Base-by-base conservation (phyloP, 2,113 vertebrate genomes). In the Embiotoca jacksoni region DNA sequence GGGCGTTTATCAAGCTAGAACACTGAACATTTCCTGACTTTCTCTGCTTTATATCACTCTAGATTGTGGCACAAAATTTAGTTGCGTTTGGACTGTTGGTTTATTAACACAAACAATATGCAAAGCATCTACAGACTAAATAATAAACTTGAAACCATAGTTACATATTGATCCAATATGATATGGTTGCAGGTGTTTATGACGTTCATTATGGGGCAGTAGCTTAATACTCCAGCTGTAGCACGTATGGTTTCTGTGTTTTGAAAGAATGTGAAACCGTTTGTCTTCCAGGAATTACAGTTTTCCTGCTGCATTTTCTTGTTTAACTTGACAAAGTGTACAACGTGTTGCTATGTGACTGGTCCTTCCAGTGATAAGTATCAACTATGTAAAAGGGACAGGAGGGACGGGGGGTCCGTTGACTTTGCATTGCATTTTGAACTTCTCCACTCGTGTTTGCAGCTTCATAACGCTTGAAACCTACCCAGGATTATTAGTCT, bases 401-500 rank as follows among this genome's bases (percentile, higher is more conserved):
- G 23, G 23, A 37, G 23, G 32, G 35, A 8, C 10, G 35, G 35
- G 7, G 23, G 4, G 11, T 76, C 35, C 7, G 10, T 75, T 67
- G 55, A 49, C 23, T 44, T 13, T 37, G 49, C 52, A 41, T 16
- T 23, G 46, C 15, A 37, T 7, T 5, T 61, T 84, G 64, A 67
- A 62, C 59, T 7, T 58, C 3, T 67, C n/a, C n/a, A 10, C 64
- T 58, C 5, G 0, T 53, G 57, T 82, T 66, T 74, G 35, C 36
- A 13, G 30, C 5, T 52, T 57, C 14, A 44, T 68, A 23, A 73
- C 7, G n/a, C 4, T 7, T 3, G 13, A 54, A 14, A 2, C 36
- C 13, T 15, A 5, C n/a, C 63, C 49, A 55, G 61, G 52, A 14
- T 30, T 10, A 37, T 59, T 83, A 56, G 14, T 59, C 41, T 69